A percentile compares a stretch with the other conserved stretches of the same genome.
phyloP scores from a whole-genome alignment of 1,140 invertebrate species.

The Pseudachorutes palmiensis region DNA sequence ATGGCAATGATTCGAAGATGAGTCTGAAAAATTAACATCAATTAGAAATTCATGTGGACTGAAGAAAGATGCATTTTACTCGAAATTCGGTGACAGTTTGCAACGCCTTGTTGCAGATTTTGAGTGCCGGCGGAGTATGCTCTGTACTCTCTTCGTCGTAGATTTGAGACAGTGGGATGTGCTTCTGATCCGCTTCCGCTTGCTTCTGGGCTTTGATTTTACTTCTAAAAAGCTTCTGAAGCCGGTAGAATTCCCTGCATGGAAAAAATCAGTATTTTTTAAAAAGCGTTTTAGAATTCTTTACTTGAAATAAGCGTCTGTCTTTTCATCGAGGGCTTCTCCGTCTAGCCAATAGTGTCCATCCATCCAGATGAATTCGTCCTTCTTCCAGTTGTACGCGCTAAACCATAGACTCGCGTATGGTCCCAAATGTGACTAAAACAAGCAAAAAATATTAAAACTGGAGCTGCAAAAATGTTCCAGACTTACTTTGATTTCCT shows the following conservation, averaged over 20 bases:
- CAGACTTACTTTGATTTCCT: constrained; percentile 19
- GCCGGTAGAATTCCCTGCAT: constrained; percentile 58
- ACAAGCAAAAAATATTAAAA: not conserved
- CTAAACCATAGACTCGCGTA: constrained; percentile 48
- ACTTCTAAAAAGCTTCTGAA: constrained; percentile 68
- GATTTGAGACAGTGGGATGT: constrained; percentile 37
- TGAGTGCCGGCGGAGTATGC: constrained; percentile 67
- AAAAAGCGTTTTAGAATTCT: too few species aligned
- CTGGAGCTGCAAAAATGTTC: not conserved
- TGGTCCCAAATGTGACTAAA: constrained; percentile 44
- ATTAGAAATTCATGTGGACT: not conserved
- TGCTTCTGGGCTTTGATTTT: constrained; percentile 54
- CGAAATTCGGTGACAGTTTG: constrained; percentile 69
- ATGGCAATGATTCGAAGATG: constrained; percentile 70
- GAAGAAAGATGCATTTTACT: constrained; percentile 40
- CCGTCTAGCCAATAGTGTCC: constrained; percentile 77
- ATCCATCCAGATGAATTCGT: constrained; percentile 78
- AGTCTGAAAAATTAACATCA: constrained; percentile 47
- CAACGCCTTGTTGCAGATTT: constrained; percentile 60
- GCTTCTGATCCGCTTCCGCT: constrained; percentile 35
- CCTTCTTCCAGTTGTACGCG: constrained; percentile 65
- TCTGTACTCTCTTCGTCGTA: constrained; percentile 64
- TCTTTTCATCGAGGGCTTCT: constrained; percentile 58
- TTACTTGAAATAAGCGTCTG: too few species aligned
- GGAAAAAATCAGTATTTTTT: constrained; percentile 38